These are phyloP conservation scores for Malacosoma neustria DNA, from an alignment of 2,888 invertebrate genomes.

Conservation along the genomic window DNA sequence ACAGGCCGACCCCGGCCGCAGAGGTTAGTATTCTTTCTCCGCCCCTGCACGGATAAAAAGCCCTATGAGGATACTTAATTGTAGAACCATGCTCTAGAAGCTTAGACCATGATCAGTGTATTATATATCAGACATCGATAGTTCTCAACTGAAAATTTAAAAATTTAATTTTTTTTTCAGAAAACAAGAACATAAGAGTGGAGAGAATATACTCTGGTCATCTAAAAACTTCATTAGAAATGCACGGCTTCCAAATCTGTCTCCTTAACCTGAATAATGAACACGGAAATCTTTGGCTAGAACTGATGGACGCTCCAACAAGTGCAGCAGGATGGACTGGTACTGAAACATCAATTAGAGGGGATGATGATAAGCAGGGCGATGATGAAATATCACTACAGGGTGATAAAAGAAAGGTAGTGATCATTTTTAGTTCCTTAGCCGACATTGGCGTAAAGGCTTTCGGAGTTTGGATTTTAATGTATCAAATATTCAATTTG, in stretches of 20 bases:
- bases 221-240: constrained; percentile 84
- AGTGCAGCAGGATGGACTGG: constrained; percentile 76
- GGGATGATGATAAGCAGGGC: constrained; percentile 31
- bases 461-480: too few species aligned
- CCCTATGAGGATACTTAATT: too few species aligned
- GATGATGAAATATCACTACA: constrained; percentile 42
- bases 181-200: constrained; percentile 48
- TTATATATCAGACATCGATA: too few species aligned
- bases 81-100: too few species aligned
- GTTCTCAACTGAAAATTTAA: too few species aligned
- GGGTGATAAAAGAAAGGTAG: constrained; percentile 36
- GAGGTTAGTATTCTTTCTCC: too few species aligned
- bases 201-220: constrained; percentile 73
- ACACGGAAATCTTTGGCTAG: constrained; percentile 59
- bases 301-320: constrained; percentile 74
- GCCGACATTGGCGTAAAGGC: too few species aligned
- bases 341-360: constrained; percentile 34
- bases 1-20: too few species aligned
- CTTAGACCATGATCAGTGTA: too few species aligned
- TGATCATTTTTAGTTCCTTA: too few species aligned
- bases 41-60: too few species aligned
- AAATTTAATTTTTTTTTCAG: constrained; percentile 33
- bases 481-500: too few species aligned
- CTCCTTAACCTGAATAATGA: constrained; percentile 72
- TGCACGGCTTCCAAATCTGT: constrained; percentile 85